Base-by-base conservation (phyloP, 1,140 invertebrate genomes). In the Drosophila nigromelanica region DNA sequence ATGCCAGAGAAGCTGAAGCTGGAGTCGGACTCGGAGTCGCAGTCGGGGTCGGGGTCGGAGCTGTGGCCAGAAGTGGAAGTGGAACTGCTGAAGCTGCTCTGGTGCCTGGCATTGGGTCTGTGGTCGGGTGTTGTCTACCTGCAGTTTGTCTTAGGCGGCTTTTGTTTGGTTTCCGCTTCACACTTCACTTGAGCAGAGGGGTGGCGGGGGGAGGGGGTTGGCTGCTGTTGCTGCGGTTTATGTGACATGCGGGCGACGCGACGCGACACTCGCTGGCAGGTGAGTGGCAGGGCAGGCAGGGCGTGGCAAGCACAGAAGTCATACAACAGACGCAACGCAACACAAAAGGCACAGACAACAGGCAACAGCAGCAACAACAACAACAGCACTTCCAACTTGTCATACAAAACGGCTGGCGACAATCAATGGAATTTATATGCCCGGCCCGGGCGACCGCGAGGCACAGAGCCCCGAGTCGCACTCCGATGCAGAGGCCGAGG, bases 81-180 rank as follows among this genome's bases (percentile, higher is more conserved):
- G 33, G 33, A 35, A 35, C 33, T 27, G 45, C 45, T 52, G 48
- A 61, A 43, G 56, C 47, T 68, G 39, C 15, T 27, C 21, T 27
- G 39, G 27, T 50, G 60, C 12, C 10, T 11, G n/a, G 27, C 21
- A 6, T 6, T 24, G 48, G 12, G 12, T 24, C 7, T 40, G 18
- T 12, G 4, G n/a, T 10, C 21, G 52, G 18, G 42, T 39, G 15
- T 50, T 54, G 51, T 61, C 55, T 82, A 80, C 80, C 82, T 87
- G 83, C 83, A 87, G 76, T 79, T 72, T 87, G 83, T 87, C 80
- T 87, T 76, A 79, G 83, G 78, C 82, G 78, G 82, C 82, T 89
- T 87, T 87, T 87, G 83, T 87, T 89, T 87, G 83, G 83, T 87
- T 87, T 87, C 83, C 83, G 83, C 83, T 87, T 87, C 83, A 87